Base-by-base conservation (phyloP, 2,113 vertebrate species). In the Malurus melanocephalus region DNA sequence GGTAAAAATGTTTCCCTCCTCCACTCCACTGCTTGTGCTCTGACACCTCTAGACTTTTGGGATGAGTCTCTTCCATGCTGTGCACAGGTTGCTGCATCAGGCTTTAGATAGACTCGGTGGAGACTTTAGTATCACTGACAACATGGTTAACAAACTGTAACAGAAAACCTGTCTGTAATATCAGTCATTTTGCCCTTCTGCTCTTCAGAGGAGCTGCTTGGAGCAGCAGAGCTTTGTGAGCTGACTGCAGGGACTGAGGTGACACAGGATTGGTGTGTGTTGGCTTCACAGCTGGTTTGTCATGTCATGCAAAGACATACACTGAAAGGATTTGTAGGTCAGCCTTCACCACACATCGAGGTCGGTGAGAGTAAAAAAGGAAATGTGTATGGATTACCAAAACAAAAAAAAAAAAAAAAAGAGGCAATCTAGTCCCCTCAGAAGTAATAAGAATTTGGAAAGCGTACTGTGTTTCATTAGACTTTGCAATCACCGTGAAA, bases 301-400 rank as follows among this genome's bases (percentile, higher is more conserved):
- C 0, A 0, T 53, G 16, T n/a, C 30, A 20, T 73, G 19, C 26
- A 42, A n/a, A 84, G 59, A 49, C 35, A 21, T 6, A 9, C 13
- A 5, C 59, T 60, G 62, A 68, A 71, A 66, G 26, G 56, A 12
- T 4, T 71, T 61, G 12, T 51, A 19, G 80, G 59, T n/a, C n/a
- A n/a, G n/a, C 43, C 66, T 77, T 73, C 73, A 69, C 20, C 40
- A 33, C 28, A 43, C 16, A 30, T 71, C 17, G 24, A 32, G 68
- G n/a, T 57, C n/a, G 33, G 48, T 72, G 19, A 56, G 1, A 80
- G 51, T 24, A 45, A 24, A 24, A 38, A 52, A 38, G 69, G 35
- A 86, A 81, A 67, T 3, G 0, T 35, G 7, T 46, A 43, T 23
- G 7, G 26, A 46, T 74, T 77, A 35, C 32, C 43, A 49, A 61